phyloP scores from a whole-genome alignment of 2,113 vertebrate genomes.

The Rhinoderma darwinii region DNA sequence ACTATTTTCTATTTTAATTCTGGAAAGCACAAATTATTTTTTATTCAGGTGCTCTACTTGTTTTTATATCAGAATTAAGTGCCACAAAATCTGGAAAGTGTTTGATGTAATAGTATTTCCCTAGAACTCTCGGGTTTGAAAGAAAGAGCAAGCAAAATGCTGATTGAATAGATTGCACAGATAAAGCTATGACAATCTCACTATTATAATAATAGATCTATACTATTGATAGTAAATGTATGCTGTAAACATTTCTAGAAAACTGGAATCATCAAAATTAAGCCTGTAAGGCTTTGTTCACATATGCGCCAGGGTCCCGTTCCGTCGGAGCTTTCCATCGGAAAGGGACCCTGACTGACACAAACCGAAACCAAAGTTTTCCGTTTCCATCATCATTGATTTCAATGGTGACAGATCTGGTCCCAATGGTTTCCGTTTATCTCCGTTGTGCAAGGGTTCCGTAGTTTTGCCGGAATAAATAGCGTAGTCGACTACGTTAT shows the following conservation, averaged over 20 bases:
- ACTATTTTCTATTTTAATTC: neutral
- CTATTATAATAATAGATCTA: neutral
- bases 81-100: neutral
- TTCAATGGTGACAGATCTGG: too few species aligned
- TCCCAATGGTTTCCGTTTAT: too few species aligned
- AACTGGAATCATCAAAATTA: neutral
- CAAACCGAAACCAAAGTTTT: too few species aligned
- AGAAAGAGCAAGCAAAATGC: neutral
- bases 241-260: neutral
- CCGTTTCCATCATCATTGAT: too few species aligned
- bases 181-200: slow-evolving; percentile 22
- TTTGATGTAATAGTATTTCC: neutral
- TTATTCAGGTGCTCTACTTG: neutral
- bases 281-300: too few species aligned
- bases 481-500: too few species aligned
- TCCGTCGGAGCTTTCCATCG: too few species aligned
- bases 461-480: too few species aligned
- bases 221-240: neutral
- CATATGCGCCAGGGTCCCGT: too few species aligned
- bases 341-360: too few species aligned
- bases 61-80: neutral
- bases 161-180: neutral
- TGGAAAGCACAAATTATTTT: slow-evolving; percentile 5
- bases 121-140: neutral
- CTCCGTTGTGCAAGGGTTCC: too few species aligned